phyloP scores from a whole-genome alignment of 2,888 invertebrate genomes.

The Cloeon dipterum region DNA sequence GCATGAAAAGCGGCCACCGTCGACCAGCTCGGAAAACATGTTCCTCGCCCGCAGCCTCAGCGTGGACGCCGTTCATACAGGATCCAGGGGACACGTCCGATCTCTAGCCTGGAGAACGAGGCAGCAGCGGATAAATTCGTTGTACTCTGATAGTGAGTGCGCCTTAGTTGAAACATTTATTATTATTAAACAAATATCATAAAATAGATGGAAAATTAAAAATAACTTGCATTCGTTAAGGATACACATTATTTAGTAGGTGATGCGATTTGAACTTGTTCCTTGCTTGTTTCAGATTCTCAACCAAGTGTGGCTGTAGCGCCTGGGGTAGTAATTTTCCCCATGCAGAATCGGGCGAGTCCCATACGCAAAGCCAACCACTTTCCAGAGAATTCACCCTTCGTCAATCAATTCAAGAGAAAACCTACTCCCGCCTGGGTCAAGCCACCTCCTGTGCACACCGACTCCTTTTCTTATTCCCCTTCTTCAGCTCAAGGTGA shows the following conservation, averaged over 20 bases:
- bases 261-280: too few species aligned
- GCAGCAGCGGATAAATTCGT: slow-evolving; percentile 19
- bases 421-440: slow-evolving; percentile 3
- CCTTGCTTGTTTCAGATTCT: too few species aligned
- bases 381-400: slow-evolving; percentile 44
- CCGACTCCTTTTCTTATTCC: not conserved
- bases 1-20: slow-evolving; percentile 8
- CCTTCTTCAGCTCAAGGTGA: not conserved
- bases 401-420: slow-evolving; percentile 19
- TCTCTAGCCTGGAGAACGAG: slow-evolving; percentile 34
- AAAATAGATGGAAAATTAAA: too few species aligned
- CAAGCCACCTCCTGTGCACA: slow-evolving; percentile 2
- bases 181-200: too few species aligned
- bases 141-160: slow-evolving; percentile 21
- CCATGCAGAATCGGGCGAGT: not conserved
- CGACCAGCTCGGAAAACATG: slow-evolving; percentile 18
- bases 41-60: slow-evolving; percentile 34
- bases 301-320: too few species aligned
- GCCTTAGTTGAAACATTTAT: too few species aligned
- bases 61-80: slow-evolving; percentile 55
- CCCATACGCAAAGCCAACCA: slow-evolving; percentile 27
- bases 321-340: slow-evolving; percentile 34
- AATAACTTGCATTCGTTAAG: too few species aligned
- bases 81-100: slow-evolving; percentile 46
- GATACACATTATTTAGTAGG: too few species aligned